These are phyloP conservation scores for Chiroxiphia lanceolata DNA, from an alignment of 2,797 vertebrate species.

Conservation along the genomic window DNA sequence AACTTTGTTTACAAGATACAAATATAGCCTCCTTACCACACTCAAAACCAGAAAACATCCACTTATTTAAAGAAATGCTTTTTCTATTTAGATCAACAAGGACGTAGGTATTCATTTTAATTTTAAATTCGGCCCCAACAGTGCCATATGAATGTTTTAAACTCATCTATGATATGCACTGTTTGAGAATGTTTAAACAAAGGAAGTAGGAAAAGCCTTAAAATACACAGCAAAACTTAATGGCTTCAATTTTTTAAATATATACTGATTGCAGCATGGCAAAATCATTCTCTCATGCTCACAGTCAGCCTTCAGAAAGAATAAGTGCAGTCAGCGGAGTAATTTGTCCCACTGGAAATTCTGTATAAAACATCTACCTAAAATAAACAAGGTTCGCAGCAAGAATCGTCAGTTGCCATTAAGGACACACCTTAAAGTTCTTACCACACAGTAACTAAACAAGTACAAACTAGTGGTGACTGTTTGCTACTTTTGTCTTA, in stretches of 20 bases:
- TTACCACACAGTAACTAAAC: conserved; percentile 76
- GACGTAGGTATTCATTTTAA: conserved; percentile 36
- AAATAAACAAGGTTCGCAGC: conserved; percentile 76
- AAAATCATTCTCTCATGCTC: conserved; percentile 47
- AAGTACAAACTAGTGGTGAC: conserved; percentile 76
- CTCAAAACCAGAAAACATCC: conserved; percentile 57
- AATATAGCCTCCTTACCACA: conserved; percentile 58
- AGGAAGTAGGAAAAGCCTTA: conserved; percentile 67
- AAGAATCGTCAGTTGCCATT: conserved; percentile 73
- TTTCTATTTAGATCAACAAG: conserved; percentile 52
- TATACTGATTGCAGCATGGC: conserved; percentile 34
- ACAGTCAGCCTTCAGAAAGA: conserved; percentile 51
- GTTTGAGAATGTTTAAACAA: conserved; percentile 62
- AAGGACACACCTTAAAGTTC: conserved; percentile 80
- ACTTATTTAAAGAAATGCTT: conserved; percentile 62
- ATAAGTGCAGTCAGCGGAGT: conserved; percentile 41
- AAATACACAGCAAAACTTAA: conserved; percentile 63
- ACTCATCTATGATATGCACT: conserved; percentile 44
- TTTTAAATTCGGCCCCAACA: conserved; percentile 21
- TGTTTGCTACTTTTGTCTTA: conserved; percentile 65
- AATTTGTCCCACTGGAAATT: conserved; percentile 68
- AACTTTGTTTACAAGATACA: conserved; percentile 61
- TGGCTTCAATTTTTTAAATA: conserved; percentile 46
- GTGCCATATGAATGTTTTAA: conserved; percentile 38
- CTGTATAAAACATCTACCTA: conserved; percentile 72